Conservation (phyloP, 2,888 invertebrate genomes). For the Ectobius pallidus region DNA sequence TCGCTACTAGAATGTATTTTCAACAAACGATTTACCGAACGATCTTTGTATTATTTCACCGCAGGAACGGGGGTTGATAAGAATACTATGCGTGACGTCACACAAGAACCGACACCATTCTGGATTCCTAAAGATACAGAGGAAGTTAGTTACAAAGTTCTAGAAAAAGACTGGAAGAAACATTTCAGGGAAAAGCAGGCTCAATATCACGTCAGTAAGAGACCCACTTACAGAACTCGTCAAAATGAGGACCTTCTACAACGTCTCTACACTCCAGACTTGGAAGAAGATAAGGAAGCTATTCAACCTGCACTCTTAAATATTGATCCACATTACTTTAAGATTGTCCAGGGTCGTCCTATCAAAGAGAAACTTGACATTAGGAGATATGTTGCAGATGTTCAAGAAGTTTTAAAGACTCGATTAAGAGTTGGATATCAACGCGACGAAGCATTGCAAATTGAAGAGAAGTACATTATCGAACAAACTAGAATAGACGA, state of each 20-base stretch:
- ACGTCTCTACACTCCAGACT: constrained; percentile 55
- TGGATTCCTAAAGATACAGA: constrained; percentile 54
- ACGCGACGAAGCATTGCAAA: constrained; percentile 20
- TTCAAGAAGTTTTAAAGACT: constrained; percentile 59
- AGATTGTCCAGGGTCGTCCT: constrained; percentile 65
- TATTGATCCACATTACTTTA: constrained; percentile 69
- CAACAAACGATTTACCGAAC: constrained; percentile 1
- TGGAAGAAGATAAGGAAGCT: constrained; percentile 57
- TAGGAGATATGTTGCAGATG: constrained; percentile 63
- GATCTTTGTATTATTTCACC: constrained; percentile 50
- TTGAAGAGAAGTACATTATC: constrained; percentile 4
- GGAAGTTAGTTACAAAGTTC: constrained; percentile 55
- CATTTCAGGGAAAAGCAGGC: neutral
- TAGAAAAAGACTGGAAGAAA: constrained; percentile 40
- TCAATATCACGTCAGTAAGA: neutral
- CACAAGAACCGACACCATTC: constrained; percentile 56
- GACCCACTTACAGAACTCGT: constrained; percentile 24
- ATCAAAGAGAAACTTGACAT: constrained; percentile 64
- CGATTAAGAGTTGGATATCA: constrained; percentile 56
- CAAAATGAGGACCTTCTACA: constrained; percentile 29
- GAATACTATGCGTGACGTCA: constrained; percentile 49
- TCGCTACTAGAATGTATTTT: constrained; percentile 24
- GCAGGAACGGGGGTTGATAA: constrained; percentile 49
- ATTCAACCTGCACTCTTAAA: constrained; percentile 59
- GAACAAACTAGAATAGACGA: neutral